These are phyloP conservation scores for Oreocharis arfaki DNA, from an alignment of 2,113 vertebrate genomes.

Conservation along the genomic window DNA sequence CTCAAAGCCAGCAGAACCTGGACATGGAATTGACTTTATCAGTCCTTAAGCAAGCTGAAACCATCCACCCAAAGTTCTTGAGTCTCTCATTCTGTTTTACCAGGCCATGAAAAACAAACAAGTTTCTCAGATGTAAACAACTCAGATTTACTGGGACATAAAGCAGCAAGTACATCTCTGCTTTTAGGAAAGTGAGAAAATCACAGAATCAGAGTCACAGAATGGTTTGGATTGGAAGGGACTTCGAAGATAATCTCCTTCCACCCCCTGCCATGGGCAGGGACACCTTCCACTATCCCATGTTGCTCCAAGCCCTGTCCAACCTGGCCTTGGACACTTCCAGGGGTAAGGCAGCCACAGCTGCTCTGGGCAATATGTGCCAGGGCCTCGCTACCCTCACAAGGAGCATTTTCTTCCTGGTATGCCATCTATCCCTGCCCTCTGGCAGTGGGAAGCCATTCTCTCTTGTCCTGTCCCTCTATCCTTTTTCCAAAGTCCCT, in stretches of 20 bases:
- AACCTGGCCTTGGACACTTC: rapidly evolving
- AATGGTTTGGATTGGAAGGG: background rate
- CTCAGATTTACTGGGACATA: background rate
- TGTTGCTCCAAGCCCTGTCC: rapidly evolving
- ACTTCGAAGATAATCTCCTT: rapidly evolving
- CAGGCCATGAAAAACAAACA: background rate
- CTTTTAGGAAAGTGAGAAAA: background rate
- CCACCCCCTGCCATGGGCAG: rapidly evolving
- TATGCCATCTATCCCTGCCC: background rate
- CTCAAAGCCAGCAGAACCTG: background rate
- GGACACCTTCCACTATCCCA: rapidly evolving
- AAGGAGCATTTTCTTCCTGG: rapidly evolving
- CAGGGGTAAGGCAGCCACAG: background rate
- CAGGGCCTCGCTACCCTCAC: background rate
- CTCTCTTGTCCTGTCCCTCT: background rate
- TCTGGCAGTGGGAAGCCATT: background rate
- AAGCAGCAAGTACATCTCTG: background rate
- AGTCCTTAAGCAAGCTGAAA: background rate
- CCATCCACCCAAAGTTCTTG: background rate
- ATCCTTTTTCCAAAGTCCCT: background rate
- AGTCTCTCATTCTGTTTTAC: background rate
- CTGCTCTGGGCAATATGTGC: background rate
- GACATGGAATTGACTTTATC: background rate
- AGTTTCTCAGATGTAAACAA: background rate
- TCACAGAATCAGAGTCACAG: too few relatives aligned